Evolutionary conservation across 2,113 vertebrate genomes (phyloP), one percentile per base, ranked within the genome.

Genomic region (Pseudopipra pipra): DNA sequence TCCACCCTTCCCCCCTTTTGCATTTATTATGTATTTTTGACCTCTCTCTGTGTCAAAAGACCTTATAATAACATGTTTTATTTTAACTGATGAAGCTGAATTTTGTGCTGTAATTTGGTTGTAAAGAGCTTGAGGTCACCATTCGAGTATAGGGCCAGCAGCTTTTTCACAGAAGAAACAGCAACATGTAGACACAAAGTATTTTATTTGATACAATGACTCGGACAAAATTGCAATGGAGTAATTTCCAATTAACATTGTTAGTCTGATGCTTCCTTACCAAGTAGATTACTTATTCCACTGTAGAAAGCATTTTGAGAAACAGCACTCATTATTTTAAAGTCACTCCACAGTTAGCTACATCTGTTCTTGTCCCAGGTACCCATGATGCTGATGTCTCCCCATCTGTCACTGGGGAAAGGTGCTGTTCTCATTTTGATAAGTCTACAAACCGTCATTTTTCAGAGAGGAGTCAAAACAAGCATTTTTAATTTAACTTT

Each of bases 381-480:
- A 66, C 15, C 80, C 27, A 17, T 55, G 55, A 52, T 81, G 85
- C 75, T 28, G 59, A 88, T 35, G 83, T 23, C 31, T 85, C 63
- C 67, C 61, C 79, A 65, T 19, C 49, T 2, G 2, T 17, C 65
- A 27, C 54, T 15, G 44, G 25, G 63, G 75, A 83, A 85, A 75
- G 81, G 87, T 79, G 85, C 90, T 85, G 82, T 70, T 91, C 82
- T 85, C 37, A 47, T 54, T 93, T 55, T 19, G 5, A 28, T 12
- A 14, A 14, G 25, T 44, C 52, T 72, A 30, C 25, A 70, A 83
- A 58, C 24, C 1, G 2, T 35, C 1, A 3, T 71, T 47, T 43
- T 72, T 51, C 93, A 97, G 95, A 96, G 95, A 94, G 95, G 83
- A 96, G 88, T 93, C 95, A 96, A 97, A 95, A 95, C 27, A 63